A percentile compares a stretch with the other conserved stretches of the same genome.
phyloP scores from a whole-genome alignment of 2,797 vertebrate genomes.

The Hapalemur alaotrensis region DNA sequence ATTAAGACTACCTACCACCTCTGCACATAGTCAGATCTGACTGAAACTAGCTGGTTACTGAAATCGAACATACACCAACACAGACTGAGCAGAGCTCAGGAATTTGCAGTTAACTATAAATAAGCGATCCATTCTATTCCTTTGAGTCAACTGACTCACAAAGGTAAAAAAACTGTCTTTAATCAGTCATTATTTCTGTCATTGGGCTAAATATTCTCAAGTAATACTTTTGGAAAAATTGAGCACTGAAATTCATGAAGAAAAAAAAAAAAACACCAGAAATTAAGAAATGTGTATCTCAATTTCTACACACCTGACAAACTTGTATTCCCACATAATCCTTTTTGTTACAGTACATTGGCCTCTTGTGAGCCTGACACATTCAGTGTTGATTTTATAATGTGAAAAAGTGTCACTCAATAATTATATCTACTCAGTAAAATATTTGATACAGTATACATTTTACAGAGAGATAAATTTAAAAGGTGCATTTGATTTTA shows the following conservation, averaged over 20 bases:
- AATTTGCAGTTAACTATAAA: background rate
- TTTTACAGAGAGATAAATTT: background rate
- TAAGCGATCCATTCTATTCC: background rate
- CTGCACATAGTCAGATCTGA: background rate
- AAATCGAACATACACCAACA: background rate
- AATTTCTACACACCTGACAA: background rate
- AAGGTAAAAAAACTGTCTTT: background rate
- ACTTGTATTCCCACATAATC: background rate
- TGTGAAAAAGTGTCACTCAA: background rate
- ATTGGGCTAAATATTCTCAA: background rate
- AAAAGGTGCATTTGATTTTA: background rate
- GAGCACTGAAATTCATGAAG: background rate
- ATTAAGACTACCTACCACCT: background rate
- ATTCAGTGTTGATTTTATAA: background rate
- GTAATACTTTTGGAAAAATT: background rate
- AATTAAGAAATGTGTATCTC: background rate
- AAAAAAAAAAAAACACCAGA: background rate
- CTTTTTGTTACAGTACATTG: background rate
- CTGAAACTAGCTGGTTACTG: too few species aligned
- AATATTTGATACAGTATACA: background rate
- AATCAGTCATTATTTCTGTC: background rate
- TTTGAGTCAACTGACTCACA: background rate
- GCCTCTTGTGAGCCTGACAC: background rate
- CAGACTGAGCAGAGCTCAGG: fast-evolving
- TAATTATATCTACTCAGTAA: background rate